Evolutionary conservation across 2,113 vertebrate species (phyloP).

Genomic region (Suncus etruscus): DNA sequence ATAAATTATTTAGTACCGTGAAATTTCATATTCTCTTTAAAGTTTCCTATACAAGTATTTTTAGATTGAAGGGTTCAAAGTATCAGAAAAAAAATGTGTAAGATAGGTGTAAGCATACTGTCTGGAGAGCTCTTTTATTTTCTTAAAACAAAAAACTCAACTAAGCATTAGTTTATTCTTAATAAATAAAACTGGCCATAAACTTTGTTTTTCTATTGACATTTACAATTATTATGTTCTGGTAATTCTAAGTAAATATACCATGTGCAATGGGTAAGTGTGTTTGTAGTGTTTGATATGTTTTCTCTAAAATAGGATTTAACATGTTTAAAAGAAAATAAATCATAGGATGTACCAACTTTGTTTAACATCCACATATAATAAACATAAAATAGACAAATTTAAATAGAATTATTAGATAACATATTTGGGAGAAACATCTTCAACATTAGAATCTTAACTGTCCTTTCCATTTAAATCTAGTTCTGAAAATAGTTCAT

Average conservation of each 20-base stretch:
- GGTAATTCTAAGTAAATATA: not conserved
- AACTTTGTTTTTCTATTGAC: constrained; percentile 31
- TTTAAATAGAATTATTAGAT: not conserved
- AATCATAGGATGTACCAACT: not conserved
- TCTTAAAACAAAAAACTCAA: not conserved
- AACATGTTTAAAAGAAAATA: not conserved
- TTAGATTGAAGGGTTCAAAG: not conserved
- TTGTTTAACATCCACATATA: not conserved
- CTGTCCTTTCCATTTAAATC: not conserved
- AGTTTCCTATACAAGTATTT: not conserved
- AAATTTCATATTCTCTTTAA: constrained; percentile 58
- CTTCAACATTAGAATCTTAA: not conserved
- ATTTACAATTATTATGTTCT: not conserved
- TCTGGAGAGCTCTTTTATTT: not conserved
- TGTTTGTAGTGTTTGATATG: not conserved
- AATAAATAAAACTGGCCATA: not conserved
- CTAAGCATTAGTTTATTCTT: not conserved
- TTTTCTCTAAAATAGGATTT: not conserved
- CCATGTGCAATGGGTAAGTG: not conserved
- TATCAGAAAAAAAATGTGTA: not conserved
- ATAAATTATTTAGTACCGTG: not conserved
- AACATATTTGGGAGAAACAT: not conserved
- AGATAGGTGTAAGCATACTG: not conserved
- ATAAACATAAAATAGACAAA: not conserved
- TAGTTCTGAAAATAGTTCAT: not conserved